Conservation (phyloP, 2,888 invertebrate species). For the Phaonia tiefii region DNA sequence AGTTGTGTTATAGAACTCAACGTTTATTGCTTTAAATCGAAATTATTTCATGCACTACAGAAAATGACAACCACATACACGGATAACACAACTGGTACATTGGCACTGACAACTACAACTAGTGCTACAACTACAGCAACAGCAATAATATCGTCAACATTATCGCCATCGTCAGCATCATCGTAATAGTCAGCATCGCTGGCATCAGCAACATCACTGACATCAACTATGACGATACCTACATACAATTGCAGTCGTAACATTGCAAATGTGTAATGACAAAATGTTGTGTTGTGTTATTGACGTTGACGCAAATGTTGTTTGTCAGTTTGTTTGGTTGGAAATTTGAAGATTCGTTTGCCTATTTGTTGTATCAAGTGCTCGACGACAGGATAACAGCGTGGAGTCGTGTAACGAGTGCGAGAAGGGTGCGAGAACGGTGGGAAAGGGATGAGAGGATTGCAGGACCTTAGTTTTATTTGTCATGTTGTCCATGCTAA, state of each 20-base stretch:
- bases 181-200: background rate
- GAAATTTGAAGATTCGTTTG: background rate
- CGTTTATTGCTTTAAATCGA: constrained; percentile 61
- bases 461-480: background rate
- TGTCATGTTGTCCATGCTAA: background rate
- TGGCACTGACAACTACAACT: too few relatives aligned
- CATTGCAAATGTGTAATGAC: constrained; percentile 28
- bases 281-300: constrained; percentile 8
- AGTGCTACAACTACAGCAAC: background rate
- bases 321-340: background rate
- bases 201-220: background rate
- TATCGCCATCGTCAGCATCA: background rate
- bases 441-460: too few relatives aligned
- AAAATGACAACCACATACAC: background rate
- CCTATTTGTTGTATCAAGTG: background rate
- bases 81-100: background rate
- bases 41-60: constrained; percentile 19
- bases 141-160: background rate
- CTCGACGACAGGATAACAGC: too few relatives aligned
- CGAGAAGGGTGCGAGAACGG: background rate
- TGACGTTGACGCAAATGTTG: constrained; percentile 7
- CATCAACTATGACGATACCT: too few relatives aligned
- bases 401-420: too few relatives aligned
- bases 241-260: background rate
- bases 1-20: constrained; percentile 21